Percentiles rank a stretch among this genome's conserved stretches.
Evolutionary conservation across 1,140 invertebrate genomes (phyloP).

Genomic region (Hyles vespertilio): DNA sequence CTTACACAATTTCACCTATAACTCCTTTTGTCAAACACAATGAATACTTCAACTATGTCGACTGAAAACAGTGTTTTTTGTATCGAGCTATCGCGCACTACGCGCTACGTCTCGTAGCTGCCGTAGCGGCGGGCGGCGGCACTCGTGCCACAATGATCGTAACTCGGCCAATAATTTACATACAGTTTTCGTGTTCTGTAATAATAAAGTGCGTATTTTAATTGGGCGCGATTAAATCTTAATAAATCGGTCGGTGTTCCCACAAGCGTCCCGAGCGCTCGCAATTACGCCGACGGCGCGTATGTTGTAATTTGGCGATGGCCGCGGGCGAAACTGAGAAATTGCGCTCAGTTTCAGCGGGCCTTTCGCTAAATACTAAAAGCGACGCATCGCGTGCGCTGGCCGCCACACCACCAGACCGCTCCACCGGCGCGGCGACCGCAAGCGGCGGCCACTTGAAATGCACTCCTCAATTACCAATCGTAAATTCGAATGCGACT

Average conservation of each 20-base stretch:
- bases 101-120: slow-evolving; percentile 23
- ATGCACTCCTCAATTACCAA: slow-evolving; percentile 67
- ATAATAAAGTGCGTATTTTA: slow-evolving; percentile 60
- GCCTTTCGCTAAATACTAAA: slow-evolving; percentile 27
- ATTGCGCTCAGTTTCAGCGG: slow-evolving; percentile 55
- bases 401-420: slow-evolving; percentile 26
- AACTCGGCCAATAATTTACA: slow-evolving; percentile 25
- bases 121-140: slow-evolving; percentile 16
- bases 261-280: slow-evolving; percentile 42
- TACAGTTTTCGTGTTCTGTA: slow-evolving; percentile 46
- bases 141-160: background rate
- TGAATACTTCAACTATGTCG: background rate
- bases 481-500: slow-evolving; percentile 65
- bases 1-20: no score
- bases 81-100: slow-evolving; percentile 5
- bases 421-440: slow-evolving; percentile 30
- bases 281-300: slow-evolving; percentile 59
- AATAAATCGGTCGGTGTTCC: slow-evolving; percentile 62
- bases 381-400: slow-evolving; percentile 47
- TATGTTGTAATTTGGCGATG: slow-evolving; percentile 60
- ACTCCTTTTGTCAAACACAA: no score
- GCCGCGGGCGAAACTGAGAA: slow-evolving; percentile 49
- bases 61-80: background rate
- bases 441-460: slow-evolving; percentile 44
- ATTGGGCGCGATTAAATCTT: slow-evolving; percentile 66